Evolutionary conservation across 2,888 invertebrate species (phyloP), one percentile per base, ranked within the genome.

Genomic region (Aquatica leii): DNA sequence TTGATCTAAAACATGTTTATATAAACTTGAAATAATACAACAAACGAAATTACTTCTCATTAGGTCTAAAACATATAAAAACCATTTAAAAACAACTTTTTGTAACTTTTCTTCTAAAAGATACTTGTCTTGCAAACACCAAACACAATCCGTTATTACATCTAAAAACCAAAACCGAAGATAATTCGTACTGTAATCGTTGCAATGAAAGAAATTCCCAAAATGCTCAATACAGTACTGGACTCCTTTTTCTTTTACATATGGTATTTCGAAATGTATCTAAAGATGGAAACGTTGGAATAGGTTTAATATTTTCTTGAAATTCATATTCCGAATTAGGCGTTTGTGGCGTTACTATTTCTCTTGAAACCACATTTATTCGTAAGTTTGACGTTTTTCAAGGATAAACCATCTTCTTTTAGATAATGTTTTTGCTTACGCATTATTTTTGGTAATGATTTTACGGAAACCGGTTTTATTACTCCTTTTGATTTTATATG

Each of bases 141-240:
- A 82, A 12, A 82, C 63, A 61, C 80, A 80, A 70, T 82, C 82
- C 0, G 78, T 75, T 2, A 82, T 62, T 11, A 81, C 74, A 71
- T 82, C 82, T 56, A 82, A 61, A 62, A 82, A 78, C 82, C 82
- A 82, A 68, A 81, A 82, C 59, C 82, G 81, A 1, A 79, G 64
- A 21, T 74, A 69, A 60, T 78, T 78, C 9, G 72, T 68, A 56
- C 73, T 70, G 51, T 79, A 81, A 54, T 78, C 72, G 6, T 59
- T 68, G 58, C 78, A 80, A 1, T 69, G 65, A 41, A 80, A 77
- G 56, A 72, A 71, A 18, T 75, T 69, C 14, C 77, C 76, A 11
- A 81, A 65, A 9, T 56, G 50, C 5, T 76, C 72, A 9, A 81
- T 76, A 6, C 75, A 68, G 14, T 67, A 71, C 69, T 76, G 77